These are phyloP conservation scores for Dascillus cervinus DNA, from an alignment of 2,888 invertebrate genomes.

Conservation along the genomic window DNA sequence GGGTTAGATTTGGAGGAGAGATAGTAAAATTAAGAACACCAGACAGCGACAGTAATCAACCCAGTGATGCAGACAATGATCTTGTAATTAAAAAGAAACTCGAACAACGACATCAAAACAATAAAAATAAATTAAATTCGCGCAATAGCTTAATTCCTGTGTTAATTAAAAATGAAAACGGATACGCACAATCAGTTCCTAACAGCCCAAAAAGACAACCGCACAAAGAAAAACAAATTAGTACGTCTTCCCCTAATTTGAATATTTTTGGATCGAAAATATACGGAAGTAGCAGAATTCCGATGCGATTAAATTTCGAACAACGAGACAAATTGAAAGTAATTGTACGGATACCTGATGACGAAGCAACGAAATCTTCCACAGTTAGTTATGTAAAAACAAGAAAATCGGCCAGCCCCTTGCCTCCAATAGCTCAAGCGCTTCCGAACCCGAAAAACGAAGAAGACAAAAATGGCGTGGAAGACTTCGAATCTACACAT, in stretches of 20 bases:
- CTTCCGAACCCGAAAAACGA: background rate
- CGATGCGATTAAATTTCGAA: slow-evolving; percentile 10
- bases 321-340: background rate
- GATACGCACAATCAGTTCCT: slow-evolving; percentile 30
- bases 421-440: background rate
- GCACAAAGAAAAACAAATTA: slow-evolving; percentile 25
- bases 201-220: slow-evolving; percentile 40
- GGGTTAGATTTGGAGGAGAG: slow-evolving; percentile 82
- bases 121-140: slow-evolving; percentile 20
- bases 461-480: background rate
- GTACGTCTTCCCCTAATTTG: slow-evolving; percentile 35
- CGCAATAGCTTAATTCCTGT: slow-evolving; percentile 42
- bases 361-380: background rate
- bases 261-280: slow-evolving; percentile 12
- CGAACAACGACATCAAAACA: slow-evolving; percentile 25
- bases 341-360: background rate
- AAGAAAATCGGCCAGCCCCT: background rate
- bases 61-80: slow-evolving; percentile 48
- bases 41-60: slow-evolving; percentile 65
- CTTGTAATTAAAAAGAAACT: slow-evolving; percentile 23
- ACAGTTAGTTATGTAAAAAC: background rate
- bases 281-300: slow-evolving; percentile 18
- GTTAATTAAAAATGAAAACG: slow-evolving; percentile 41
- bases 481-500: slow-evolving; percentile 45
- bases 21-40: slow-evolving; percentile 78